Conservation (phyloP, 2,797 vertebrate genomes). For the Lutjanus argentimaculatus region DNA sequence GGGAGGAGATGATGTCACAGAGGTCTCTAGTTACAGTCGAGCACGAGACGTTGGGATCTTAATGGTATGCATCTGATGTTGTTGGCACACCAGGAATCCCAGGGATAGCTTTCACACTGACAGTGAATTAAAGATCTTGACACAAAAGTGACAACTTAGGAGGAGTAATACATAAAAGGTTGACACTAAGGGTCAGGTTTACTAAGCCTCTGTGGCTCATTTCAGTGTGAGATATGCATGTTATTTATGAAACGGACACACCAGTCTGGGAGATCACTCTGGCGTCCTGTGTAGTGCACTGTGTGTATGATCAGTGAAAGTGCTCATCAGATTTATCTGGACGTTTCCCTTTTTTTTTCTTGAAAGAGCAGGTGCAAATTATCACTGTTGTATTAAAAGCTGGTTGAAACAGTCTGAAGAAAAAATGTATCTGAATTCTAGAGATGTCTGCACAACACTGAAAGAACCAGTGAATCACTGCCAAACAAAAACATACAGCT, state of each 20-base stretch:
- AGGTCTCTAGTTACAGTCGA: conserved; percentile 12
- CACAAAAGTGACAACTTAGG: conserved; percentile 45
- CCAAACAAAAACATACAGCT: background rate
- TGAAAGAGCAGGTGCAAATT: conserved; percentile 36
- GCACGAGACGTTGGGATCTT: conserved; percentile 20
- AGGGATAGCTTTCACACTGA: conserved; percentile 38
- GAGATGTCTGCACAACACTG: background rate
- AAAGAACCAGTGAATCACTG: conserved; percentile 8
- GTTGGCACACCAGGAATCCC: conserved; percentile 27
- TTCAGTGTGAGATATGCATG: conserved; percentile 23
- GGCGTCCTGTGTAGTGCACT: background rate
- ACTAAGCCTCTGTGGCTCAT: conserved; percentile 33
- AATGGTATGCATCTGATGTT: conserved; percentile 23
- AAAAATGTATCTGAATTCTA: conserved; percentile 8
- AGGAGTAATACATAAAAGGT: conserved; percentile 39
- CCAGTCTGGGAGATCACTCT: conserved; percentile 4
- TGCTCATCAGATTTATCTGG: background rate
- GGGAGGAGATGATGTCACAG: conserved; percentile 11
- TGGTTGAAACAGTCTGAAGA: background rate
- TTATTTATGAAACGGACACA: conserved; percentile 47
- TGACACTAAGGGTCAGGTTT: conserved; percentile 37
- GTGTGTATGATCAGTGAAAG: conserved; percentile 16
- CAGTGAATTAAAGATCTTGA: conserved; percentile 54
- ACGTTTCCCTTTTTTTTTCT: conserved; percentile 11
- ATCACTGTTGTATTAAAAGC: conserved; percentile 24